Evolutionary conservation across 2,797 vertebrate species (phyloP), one percentile per base, ranked within the genome.

Genomic region (Neopelma chrysocephalum): DNA sequence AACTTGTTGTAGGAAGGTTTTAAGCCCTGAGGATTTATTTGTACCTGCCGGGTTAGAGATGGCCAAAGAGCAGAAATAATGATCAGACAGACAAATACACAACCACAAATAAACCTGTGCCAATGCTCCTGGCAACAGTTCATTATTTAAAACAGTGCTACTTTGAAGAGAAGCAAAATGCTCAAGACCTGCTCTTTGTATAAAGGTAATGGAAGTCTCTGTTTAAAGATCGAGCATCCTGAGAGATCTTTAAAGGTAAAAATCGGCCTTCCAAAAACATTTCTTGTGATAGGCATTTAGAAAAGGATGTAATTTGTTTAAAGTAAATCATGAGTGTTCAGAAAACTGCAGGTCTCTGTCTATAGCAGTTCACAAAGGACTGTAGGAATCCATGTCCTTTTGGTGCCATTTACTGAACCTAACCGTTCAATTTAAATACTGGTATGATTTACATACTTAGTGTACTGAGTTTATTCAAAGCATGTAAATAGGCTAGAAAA

Each of bases 21-120:
- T 94, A 62, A 95, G 54, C 85, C 84, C 72, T 76, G 43, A 90
- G 84, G 82, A 86, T 93, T 91, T 95, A 71, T 91, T 88, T 95
- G 54, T 94, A 83, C 73, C 89, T 93, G 62, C 54, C 0, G 3
- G 50, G 73, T 88, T 88, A 83, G 66, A 76, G 21, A 81, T 9
- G 29, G 61, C 70, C 85, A 84, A 93, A 88, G 72, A 94, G 71
- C 69, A 96, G 82, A 91, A 93, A 79, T 94, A 94, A 95, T 92
- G 82, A 92, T 95, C 93, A 93, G 72, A 76, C 77, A 90, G 90
- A 86, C 72, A 94, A 90, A 95, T 65, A 72, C 54, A 86, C 50
- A 58, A 78, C 50, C 73, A 91, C 69, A 89, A 90, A 91, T 91
- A 94, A 87, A 36, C 51, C 77, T 66, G 18, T 88, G 48, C 47